These are phyloP conservation scores for Cherax destructor DNA, from an alignment of 1,140 invertebrate genomes.

Conservation along the genomic window DNA sequence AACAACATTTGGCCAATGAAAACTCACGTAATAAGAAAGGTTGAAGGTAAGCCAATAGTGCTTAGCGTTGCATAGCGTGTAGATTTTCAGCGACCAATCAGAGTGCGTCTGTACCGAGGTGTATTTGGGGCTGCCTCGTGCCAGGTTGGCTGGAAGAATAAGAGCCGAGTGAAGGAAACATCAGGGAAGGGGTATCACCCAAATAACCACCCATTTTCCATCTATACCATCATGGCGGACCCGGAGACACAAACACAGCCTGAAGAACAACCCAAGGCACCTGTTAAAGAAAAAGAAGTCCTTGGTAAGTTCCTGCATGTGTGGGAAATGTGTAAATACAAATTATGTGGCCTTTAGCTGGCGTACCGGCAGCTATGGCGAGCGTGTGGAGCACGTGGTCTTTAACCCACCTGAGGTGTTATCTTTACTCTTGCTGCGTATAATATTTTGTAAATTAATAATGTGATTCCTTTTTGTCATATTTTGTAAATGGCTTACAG, in stretches of 20 bases:
- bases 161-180: slow-evolving; percentile 67
- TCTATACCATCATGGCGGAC: slow-evolving; percentile 64
- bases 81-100: slow-evolving; percentile 29
- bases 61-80: background rate
- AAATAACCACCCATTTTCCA: slow-evolving; percentile 64
- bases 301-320: slow-evolving; percentile 42
- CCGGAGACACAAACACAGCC: slow-evolving; percentile 67
- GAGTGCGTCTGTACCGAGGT: slow-evolving; percentile 22
- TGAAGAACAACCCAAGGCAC: slow-evolving; percentile 67
- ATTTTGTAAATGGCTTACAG: background rate
- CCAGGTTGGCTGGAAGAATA: slow-evolving; percentile 58
- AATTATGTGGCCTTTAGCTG: background rate
- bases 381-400: slow-evolving; percentile 57
- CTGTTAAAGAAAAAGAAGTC: slow-evolving; percentile 63
- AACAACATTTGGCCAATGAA: background rate
- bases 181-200: slow-evolving; percentile 65
- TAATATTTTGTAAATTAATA: too few relatives aligned
- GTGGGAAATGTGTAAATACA: background rate
- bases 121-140: slow-evolving; percentile 40
- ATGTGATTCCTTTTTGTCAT: background rate
- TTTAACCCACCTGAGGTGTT: background rate
- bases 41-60: slow-evolving; percentile 54
- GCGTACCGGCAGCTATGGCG: slow-evolving; percentile 48
- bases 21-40: background rate
- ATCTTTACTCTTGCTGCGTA: background rate